Evolutionary conservation across 2,113 vertebrate species (phyloP).

Genomic region (Redunca redunca): DNA sequence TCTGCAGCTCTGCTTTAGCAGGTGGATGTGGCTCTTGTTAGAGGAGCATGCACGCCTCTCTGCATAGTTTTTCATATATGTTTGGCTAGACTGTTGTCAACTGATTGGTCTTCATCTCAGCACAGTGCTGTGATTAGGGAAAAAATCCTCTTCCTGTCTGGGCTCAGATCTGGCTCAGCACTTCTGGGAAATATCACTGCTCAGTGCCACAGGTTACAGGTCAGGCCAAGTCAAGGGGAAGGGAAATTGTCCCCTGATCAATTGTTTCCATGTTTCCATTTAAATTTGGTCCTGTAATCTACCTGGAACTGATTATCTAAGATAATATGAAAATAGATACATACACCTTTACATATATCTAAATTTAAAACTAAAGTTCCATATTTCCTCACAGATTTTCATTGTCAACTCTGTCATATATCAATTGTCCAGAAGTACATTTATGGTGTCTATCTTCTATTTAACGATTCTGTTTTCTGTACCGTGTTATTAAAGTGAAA

Average conservation of each 20-base stretch:
- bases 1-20: background rate
- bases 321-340: background rate
- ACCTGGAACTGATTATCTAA: background rate
- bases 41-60: accelerated
- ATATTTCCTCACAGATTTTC: background rate
- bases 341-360: background rate
- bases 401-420: background rate
- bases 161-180: background rate
- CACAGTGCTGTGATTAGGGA: background rate
- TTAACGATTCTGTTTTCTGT: background rate
- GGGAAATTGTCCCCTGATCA: background rate
- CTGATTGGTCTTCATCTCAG: background rate
- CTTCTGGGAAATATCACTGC: background rate
- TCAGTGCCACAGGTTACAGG: background rate
- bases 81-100: background rate
- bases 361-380: background rate
- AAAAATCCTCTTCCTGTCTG: background rate
- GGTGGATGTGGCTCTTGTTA: background rate
- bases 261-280: background rate
- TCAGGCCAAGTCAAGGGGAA: background rate
- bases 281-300: background rate
- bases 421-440: background rate
- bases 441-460: background rate
- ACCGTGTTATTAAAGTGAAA: background rate
- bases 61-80: background rate